phyloP scores from a whole-genome alignment of 2,797 vertebrate species.

The Malacoraja senta region DNA sequence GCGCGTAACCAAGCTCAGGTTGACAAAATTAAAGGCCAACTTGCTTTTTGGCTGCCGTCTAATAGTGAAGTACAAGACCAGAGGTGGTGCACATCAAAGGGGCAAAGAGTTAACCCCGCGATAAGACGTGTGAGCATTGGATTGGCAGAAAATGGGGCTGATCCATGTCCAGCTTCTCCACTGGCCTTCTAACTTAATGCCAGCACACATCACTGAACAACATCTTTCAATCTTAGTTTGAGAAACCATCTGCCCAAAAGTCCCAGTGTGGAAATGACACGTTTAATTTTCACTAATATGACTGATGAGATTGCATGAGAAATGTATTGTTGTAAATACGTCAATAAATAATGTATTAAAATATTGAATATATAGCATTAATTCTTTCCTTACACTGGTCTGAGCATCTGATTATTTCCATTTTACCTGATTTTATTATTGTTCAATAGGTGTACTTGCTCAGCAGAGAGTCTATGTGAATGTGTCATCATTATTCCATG shows the following conservation, averaged over 20 bases:
- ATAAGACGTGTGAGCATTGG: not conserved
- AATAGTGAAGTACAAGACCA: not conserved
- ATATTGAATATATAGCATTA: not conserved
- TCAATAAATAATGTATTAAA: not conserved
- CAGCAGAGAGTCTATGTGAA: not conserved
- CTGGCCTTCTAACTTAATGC: not conserved
- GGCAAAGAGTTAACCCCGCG: not conserved
- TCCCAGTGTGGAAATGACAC: not conserved
- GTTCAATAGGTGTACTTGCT: not conserved
- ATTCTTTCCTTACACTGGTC: too few species aligned
- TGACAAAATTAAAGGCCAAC: not conserved
- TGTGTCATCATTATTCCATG: not conserved
- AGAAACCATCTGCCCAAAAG: not conserved
- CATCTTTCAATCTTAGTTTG: not conserved
- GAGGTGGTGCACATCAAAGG: not conserved
- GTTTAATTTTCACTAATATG: not conserved
- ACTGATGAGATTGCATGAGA: not conserved
- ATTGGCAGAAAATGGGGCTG: not conserved
- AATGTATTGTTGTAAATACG: not conserved
- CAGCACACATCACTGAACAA: not conserved
- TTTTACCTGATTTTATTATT: too few species aligned
- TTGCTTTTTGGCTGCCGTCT: too few species aligned
- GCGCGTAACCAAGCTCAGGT: not conserved
- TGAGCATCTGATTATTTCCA: too few species aligned
- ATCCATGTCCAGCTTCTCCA: not conserved